Percentiles rank a stretch among this genome's conserved stretches.
Evolutionary conservation across 2,113 vertebrate genomes (phyloP).

Genomic region (Anguilla rostrata): DNA sequence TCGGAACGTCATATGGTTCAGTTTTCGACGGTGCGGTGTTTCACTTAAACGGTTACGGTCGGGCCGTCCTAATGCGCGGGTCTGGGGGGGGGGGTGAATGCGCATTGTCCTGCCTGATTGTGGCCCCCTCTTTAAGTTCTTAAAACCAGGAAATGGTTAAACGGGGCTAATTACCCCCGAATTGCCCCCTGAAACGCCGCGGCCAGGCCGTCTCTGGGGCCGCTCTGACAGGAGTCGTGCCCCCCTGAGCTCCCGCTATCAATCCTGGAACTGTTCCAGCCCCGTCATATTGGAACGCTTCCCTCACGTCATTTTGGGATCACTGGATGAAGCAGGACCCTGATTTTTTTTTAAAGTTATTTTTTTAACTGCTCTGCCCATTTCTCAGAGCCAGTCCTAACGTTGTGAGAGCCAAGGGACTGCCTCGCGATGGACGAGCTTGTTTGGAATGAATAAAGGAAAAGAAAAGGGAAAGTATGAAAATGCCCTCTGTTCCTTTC

Average conservation of each 20-base stretch:
- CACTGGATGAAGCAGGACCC: slow-evolving; percentile 57
- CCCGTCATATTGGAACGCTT: slow-evolving; percentile 24
- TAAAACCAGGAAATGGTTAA: slow-evolving; percentile 78
- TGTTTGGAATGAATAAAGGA: neutral
- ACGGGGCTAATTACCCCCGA: slow-evolving; percentile 66
- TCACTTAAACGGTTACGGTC: slow-evolving; percentile 52
- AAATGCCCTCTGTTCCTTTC: neutral
- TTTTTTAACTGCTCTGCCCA: slow-evolving; percentile 9
- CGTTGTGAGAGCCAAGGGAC: neutral
- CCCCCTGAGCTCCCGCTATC: slow-evolving; percentile 58
- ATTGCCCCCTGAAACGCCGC: slow-evolving; percentile 57
- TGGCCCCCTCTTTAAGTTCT: slow-evolving; percentile 72
- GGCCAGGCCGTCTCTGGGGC: slow-evolving; percentile 55
- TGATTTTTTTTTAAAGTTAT: slow-evolving; percentile 40
- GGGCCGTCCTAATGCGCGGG: slow-evolving; percentile 18
- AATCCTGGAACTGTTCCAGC: slow-evolving; percentile 63
- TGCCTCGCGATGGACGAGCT: neutral
- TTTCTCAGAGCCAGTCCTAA: neutral
- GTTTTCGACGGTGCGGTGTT: slow-evolving; percentile 37
- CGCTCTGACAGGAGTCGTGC: slow-evolving; percentile 73
- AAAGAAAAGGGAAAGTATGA: neutral
- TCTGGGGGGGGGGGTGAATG: slow-evolving; percentile 34
- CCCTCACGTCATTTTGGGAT: slow-evolving; percentile 50
- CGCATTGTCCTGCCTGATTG: slow-evolving; percentile 64
- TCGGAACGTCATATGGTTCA: slow-evolving; percentile 51